These are phyloP conservation scores for Bostrychus sinensis DNA, from an alignment of 2,113 vertebrate species.

Conservation along the genomic window DNA sequence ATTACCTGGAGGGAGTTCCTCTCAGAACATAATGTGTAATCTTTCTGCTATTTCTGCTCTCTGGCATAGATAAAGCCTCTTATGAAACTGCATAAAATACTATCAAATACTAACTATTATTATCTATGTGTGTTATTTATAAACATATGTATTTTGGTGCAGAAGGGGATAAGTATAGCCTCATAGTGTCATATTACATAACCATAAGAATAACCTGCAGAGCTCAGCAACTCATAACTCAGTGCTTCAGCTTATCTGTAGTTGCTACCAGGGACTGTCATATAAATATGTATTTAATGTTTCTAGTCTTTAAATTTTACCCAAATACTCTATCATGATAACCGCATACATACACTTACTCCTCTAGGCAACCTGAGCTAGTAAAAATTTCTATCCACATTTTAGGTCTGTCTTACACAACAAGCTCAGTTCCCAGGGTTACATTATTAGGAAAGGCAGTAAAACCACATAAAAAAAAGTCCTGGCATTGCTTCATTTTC, in stretches of 20 bases:
- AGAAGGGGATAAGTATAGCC: neutral
- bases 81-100: neutral
- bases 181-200: neutral
- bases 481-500: no score
- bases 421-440: neutral
- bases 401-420: no score
- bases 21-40: neutral
- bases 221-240: neutral
- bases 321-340: no score
- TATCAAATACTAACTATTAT: conserved; percentile 14
- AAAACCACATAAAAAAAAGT: neutral
- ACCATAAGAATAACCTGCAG: neutral
- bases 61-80: neutral
- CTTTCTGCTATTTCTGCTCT: neutral
- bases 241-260: neutral
- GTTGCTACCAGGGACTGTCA: no score
- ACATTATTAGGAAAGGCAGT: neutral
- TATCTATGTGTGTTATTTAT: neutral
- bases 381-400: no score
- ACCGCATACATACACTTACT: no score
- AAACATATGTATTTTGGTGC: neutral
- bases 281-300: no score
- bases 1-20: conserved; percentile 19
- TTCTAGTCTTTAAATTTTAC: no score
- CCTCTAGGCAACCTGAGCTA: no score